These are phyloP conservation scores for Drosophila nigricruria DNA, from an alignment of 2,888 invertebrate species.

Conservation along the genomic window DNA sequence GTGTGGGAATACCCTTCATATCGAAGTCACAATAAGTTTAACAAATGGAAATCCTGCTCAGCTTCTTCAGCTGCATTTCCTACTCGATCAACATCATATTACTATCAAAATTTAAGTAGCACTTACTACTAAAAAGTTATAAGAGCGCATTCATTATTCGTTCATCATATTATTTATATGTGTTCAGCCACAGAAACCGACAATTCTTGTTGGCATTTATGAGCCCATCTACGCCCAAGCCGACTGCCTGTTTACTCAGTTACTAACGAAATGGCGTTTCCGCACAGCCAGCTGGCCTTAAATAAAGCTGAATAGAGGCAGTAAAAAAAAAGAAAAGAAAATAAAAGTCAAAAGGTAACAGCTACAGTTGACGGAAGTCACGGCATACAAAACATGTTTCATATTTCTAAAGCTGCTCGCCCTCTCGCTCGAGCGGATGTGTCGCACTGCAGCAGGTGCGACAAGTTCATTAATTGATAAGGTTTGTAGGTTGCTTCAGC, in stretches of 20 bases:
- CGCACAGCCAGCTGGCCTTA: constrained; percentile 27
- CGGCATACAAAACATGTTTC: constrained; percentile 45
- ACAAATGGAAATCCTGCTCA: not conserved
- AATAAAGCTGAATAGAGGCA: constrained; percentile 3
- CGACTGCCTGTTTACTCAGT: constrained; percentile 28
- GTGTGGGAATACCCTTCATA: too few species aligned
- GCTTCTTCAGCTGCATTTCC: not conserved
- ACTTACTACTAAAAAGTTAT: not conserved
- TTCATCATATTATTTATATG: constrained; percentile 9
- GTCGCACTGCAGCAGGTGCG: constrained; percentile 27
- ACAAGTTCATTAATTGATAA: constrained; percentile 64
- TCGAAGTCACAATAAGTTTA: not conserved
- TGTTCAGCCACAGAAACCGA: not conserved
- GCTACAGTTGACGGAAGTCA: constrained; percentile 55
- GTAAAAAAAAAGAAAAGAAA: not conserved
- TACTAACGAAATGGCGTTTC: constrained; percentile 34
- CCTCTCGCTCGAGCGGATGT: constrained; percentile 13
- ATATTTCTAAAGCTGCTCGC: constrained; percentile 11
- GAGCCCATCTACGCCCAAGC: constrained; percentile 14
- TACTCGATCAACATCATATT: not conserved
- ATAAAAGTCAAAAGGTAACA: constrained; percentile 6
- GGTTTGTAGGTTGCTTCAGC: constrained; percentile 13
- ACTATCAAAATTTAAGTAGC: not conserved
- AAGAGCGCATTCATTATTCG: constrained; percentile 17
- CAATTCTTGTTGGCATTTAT: constrained; percentile 23